Percentiles rank a stretch among this genome's conserved stretches.
These are phyloP conservation scores for Thamnophis elegans DNA, from an alignment of 2,797 vertebrate species.

Conservation along the genomic window DNA sequence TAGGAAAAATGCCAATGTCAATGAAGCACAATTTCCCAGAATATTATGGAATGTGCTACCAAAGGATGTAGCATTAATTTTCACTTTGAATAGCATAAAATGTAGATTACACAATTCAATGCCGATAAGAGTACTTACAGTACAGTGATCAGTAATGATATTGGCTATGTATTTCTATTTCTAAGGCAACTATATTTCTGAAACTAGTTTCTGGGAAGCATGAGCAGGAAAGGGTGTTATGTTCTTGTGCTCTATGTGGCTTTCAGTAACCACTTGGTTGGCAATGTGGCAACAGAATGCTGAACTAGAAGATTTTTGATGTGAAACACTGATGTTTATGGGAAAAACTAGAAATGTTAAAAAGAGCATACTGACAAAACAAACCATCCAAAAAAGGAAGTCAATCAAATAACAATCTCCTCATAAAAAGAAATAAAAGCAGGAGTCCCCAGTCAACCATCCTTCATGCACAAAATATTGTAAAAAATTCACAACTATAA, in stretches of 20 bases:
- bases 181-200: not conserved
- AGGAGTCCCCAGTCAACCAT: not conserved
- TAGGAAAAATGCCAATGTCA: not conserved
- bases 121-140: not conserved
- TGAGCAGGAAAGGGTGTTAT: not conserved
- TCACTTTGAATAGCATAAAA: not conserved
- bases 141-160: not conserved
- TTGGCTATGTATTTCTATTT: not conserved
- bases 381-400: not conserved
- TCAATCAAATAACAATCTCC: not conserved
- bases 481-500: not conserved
- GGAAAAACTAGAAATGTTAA: not conserved
- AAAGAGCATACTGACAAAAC: not conserved
- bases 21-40: not conserved
- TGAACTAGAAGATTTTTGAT: not conserved
- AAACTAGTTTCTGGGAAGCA: not conserved
- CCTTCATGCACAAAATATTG: not conserved
- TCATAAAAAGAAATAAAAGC: not conserved
- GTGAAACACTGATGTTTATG: not conserved
- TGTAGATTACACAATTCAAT: not conserved
- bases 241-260: not conserved
- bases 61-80: not conserved
- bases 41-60: not conserved
- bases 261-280: not conserved
- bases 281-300: not conserved